Evolutionary conservation across 2,797 vertebrate genomes (phyloP).

Genomic region (Sus cebifrons): DNA sequence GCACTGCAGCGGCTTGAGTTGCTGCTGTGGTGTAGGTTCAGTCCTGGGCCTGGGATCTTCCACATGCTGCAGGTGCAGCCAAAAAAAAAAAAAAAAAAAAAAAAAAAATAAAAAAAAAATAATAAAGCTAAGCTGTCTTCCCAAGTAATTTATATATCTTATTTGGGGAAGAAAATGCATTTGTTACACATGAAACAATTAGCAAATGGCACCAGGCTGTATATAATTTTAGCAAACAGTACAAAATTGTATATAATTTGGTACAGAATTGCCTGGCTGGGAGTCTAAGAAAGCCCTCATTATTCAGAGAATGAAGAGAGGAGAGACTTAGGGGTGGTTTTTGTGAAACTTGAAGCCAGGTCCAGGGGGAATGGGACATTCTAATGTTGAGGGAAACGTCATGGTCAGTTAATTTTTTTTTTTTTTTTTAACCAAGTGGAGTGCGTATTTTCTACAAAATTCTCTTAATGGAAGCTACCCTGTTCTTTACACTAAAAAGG

Average conservation of each 20-base stretch:
- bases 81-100: too few species aligned
- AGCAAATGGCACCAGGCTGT: background rate
- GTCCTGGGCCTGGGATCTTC: too few species aligned
- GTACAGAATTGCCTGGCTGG: conserved; percentile 58
- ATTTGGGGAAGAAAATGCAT: conserved; percentile 69
- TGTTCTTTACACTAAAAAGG: background rate
- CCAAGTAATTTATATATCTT: conserved; percentile 50
- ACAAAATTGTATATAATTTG: conserved; percentile 58
- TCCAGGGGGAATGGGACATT: background rate
- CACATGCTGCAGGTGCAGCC: too few species aligned
- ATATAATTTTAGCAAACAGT: conserved; percentile 65
- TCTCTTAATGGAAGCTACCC: conserved; percentile 5
- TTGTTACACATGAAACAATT: conserved; percentile 62
- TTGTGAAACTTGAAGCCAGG: background rate
- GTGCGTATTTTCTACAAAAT: conserved; percentile 16
- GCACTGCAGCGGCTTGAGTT: too few species aligned
- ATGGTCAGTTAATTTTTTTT: background rate
- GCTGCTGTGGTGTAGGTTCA: too few species aligned
- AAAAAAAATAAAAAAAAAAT: background rate
- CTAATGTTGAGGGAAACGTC: background rate
- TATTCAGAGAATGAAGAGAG: background rate
- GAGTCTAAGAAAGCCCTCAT: background rate
- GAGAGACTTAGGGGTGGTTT: background rate
- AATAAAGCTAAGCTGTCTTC: conserved; percentile 31
- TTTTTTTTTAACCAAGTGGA: conserved; percentile 61